Conservation (phyloP, 1,140 invertebrate genomes). For the Cataglyphis hispanica region DNA sequence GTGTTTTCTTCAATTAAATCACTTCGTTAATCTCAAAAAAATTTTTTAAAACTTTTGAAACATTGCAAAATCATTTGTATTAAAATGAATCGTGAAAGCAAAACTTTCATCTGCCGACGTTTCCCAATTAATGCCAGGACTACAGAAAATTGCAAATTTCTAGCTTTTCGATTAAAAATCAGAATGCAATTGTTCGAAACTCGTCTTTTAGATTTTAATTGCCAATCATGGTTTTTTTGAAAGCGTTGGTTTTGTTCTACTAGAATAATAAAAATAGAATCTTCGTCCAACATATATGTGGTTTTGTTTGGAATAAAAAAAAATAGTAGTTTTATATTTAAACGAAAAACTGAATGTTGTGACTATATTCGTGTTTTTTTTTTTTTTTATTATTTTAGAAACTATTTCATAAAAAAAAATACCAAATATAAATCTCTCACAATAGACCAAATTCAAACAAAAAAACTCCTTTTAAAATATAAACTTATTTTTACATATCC, state of each 20-base stretch:
- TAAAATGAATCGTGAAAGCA: not conserved
- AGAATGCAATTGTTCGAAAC: slow-evolving; percentile 33
- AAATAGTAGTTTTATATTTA: not conserved
- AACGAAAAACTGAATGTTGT: not conserved
- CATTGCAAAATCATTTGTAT: not conserved
- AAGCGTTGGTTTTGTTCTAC: not conserved
- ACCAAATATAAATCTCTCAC: not conserved
- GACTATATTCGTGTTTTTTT: not conserved
- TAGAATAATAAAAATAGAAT: slow-evolving; percentile 36
- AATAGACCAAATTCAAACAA: not conserved
- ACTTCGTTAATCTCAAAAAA: not conserved
- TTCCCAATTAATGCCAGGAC: not conserved
- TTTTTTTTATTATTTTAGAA: not conserved
- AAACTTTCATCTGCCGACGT: not conserved
- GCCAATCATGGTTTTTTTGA: slow-evolving; percentile 27
- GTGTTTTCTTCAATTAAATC: not conserved
- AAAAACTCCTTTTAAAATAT: not conserved
- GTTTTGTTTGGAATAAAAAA: not conserved
- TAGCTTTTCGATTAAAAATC: slow-evolving; percentile 45
- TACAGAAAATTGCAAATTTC: slow-evolving; percentile 15
- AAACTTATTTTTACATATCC: not conserved
- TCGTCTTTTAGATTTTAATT: slow-evolving; percentile 40
- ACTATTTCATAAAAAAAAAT: not conserved
- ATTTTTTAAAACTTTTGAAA: not conserved
- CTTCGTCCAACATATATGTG: not conserved